Conservation (phyloP, 2,888 invertebrate genomes). For the Hydrotaea cyrtoneurina region DNA sequence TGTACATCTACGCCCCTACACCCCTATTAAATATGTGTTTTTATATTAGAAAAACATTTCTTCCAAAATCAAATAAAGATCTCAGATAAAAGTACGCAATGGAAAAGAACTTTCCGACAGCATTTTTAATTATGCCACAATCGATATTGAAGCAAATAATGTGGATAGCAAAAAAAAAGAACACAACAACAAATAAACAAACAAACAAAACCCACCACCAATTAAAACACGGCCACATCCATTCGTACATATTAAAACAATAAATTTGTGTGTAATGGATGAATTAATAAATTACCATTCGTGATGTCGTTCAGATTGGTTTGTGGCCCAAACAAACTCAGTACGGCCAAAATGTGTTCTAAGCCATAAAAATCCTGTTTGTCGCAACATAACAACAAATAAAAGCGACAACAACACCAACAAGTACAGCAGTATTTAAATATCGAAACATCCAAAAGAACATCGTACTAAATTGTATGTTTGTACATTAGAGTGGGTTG, state of each 20-base stretch:
- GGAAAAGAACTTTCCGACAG: not conserved
- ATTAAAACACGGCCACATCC: not conserved
- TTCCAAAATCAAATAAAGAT: not conserved
- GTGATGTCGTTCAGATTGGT: not conserved
- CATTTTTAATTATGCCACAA: not conserved
- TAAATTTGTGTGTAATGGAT: not conserved
- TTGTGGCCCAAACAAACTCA: not conserved
- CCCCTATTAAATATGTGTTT: no score
- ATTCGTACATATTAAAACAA: not conserved
- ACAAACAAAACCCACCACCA: not conserved
- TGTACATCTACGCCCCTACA: no score
- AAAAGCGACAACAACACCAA: not conserved
- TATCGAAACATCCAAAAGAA: not conserved
- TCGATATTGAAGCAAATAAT: not conserved
- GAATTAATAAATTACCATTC: constrained; percentile 22
- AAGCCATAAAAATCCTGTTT: constrained; percentile 26
- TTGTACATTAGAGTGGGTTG: no score
- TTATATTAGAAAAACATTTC: not conserved
- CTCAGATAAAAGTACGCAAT: not conserved
- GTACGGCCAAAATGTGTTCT: not conserved
- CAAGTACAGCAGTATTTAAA: not conserved
- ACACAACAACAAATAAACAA: not conserved
- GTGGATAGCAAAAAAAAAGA: not conserved
- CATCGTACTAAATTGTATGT: not conserved
- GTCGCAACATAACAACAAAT: constrained; percentile 25